A percentile compares a stretch with the other conserved stretches of the same genome.
phyloP scores from a whole-genome alignment of 2,113 vertebrate species.

The Noturus placidus region DNA sequence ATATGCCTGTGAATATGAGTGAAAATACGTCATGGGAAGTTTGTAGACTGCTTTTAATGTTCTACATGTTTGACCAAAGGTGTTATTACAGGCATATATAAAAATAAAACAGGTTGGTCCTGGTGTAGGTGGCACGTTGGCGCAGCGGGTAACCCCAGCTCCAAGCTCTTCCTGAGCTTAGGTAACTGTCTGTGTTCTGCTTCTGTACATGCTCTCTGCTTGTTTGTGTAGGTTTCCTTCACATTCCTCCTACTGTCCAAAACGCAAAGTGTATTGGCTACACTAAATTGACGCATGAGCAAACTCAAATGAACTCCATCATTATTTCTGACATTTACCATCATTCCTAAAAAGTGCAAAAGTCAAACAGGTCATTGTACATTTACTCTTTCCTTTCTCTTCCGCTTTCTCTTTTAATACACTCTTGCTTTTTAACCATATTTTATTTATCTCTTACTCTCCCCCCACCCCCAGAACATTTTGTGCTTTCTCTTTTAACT shows the following conservation, averaged over 20 bases:
- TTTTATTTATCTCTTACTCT: background rate
- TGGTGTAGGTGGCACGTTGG: too few relatives aligned
- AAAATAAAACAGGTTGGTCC: background rate
- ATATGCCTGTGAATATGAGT: background rate
- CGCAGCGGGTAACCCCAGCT: background rate
- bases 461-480: background rate
- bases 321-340: constrained; percentile 49
- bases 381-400: background rate
- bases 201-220: background rate
- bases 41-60: background rate
- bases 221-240: background rate
- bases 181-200: background rate
- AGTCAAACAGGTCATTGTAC: constrained; percentile 29
- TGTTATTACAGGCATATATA: background rate
- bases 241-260: background rate
- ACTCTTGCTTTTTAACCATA: background rate
- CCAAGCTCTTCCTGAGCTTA: background rate
- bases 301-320: constrained; percentile 3
- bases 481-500: background rate
- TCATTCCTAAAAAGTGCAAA: constrained; percentile 26
- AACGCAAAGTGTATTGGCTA: background rate
- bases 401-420: background rate
- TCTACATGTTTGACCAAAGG: background rate
- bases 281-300: background rate
- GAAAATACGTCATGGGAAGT: background rate